Evolutionary conservation across 2,888 invertebrate genomes (phyloP).

Genomic region (Caprella mutica): DNA sequence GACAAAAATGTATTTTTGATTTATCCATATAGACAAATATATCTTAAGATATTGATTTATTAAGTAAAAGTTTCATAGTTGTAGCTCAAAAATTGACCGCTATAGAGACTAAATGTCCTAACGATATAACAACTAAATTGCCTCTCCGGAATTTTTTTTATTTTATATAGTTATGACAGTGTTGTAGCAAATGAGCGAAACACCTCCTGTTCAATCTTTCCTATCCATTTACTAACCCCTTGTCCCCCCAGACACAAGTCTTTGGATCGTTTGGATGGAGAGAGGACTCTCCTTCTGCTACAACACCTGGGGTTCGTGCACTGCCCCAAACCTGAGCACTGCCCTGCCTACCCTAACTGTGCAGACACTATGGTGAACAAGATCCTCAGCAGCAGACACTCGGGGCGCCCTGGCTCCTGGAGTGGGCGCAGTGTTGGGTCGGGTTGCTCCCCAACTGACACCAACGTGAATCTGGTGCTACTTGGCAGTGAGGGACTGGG

Average conservation of each 20-base stretch:
- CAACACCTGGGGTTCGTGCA: slow-evolving; percentile 93
- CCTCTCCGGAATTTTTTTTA: too few species aligned
- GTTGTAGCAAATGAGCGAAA: too few species aligned
- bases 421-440: slow-evolving; percentile 39
- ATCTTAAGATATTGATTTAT: too few species aligned
- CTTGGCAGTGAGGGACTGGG: slow-evolving; percentile 76
- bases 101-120: too few species aligned
- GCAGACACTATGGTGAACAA: slow-evolving; percentile 65
- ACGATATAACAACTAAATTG: too few species aligned
- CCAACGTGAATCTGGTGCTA: slow-evolving; percentile 73
- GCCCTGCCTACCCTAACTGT: slow-evolving; percentile 75
- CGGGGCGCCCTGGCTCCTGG: slow-evolving; percentile 30
- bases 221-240: too few species aligned
- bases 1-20: too few species aligned
- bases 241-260: slow-evolving; percentile 89
- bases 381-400: slow-evolving; percentile 48
- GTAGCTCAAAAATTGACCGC: too few species aligned
- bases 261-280: slow-evolving; percentile 74
- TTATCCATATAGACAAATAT: too few species aligned
- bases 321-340: slow-evolving; percentile 86
- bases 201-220: too few species aligned
- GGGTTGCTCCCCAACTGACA: slow-evolving; percentile 54
- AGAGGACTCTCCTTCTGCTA: slow-evolving; percentile 83
- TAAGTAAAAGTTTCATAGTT: too few species aligned
- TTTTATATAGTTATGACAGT: too few species aligned